Percentiles rank a stretch among this genome's conserved stretches.
phyloP scores from a whole-genome alignment of 2,797 vertebrate species.

The Sitta carolinensis region DNA sequence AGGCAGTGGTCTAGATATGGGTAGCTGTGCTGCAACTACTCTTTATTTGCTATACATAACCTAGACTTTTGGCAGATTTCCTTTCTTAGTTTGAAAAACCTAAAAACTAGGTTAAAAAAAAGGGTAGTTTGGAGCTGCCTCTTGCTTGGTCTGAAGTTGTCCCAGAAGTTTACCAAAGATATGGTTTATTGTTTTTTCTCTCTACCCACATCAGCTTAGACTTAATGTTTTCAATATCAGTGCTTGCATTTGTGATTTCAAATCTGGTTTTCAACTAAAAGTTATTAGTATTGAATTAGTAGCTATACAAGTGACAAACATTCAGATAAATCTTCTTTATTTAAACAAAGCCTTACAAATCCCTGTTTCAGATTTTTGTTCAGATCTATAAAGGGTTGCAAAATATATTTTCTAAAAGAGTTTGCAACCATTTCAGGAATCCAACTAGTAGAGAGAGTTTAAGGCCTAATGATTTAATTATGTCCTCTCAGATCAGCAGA shows the following conservation, averaged over 20 bases:
- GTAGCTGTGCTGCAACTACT: background rate
- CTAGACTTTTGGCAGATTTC: background rate
- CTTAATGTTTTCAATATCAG: background rate
- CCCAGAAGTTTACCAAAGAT: background rate
- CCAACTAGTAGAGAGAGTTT: background rate
- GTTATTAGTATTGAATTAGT: background rate
- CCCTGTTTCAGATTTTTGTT: background rate
- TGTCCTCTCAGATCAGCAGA: background rate
- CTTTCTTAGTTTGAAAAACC: background rate
- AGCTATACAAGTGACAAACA: background rate
- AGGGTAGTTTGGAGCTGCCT: background rate
- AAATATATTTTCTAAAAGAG: background rate
- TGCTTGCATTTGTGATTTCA: background rate
- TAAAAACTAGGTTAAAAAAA: background rate
- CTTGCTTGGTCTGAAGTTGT: background rate
- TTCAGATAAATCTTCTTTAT: background rate
- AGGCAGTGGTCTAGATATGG: background rate
- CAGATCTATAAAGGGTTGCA: background rate
- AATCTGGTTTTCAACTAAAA: background rate
- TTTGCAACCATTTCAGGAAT: background rate
- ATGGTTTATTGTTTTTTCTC: background rate
- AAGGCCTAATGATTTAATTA: background rate
- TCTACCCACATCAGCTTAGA: background rate
- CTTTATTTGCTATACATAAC: background rate
- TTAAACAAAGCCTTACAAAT: background rate